A percentile compares a stretch with the other conserved stretches of the same genome.
Conservation (phyloP, 2,113 vertebrate genomes). For the Colius striatus region DNA sequence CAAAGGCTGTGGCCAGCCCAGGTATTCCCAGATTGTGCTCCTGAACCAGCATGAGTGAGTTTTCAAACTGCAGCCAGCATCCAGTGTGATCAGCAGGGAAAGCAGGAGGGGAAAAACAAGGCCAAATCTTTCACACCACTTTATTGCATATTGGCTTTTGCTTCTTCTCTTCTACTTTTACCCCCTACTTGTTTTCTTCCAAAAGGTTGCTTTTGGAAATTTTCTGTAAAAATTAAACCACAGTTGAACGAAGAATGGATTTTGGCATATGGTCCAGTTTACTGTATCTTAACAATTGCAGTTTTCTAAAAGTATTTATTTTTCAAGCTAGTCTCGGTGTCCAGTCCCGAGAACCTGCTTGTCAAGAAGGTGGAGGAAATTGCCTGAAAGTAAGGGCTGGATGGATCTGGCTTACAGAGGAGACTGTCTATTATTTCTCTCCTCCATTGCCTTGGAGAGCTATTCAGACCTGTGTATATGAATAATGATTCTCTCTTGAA, state of each 20-base stretch:
- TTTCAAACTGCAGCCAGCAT: not conserved
- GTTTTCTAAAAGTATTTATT: not conserved
- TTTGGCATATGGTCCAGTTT: not conserved
- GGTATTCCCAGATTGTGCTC: not conserved
- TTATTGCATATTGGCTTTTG: not conserved
- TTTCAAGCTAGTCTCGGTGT: not conserved
- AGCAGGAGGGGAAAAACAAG: not conserved
- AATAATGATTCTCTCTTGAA: not conserved
- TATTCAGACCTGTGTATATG: not conserved
- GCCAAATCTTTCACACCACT: not conserved
- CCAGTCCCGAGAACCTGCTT: not conserved
- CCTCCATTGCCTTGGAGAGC: not conserved
- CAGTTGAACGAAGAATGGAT: accelerated
- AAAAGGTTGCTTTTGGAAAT: not conserved
- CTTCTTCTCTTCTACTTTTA: not conserved
- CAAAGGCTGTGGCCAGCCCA: not conserved
- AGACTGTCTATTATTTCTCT: not conserved
- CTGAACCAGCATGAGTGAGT: not conserved
- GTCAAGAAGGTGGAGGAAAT: not conserved
- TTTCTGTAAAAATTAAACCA: not conserved
- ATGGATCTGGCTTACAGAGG: not conserved
- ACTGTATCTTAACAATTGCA: not conserved
- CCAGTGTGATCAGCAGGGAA: not conserved
- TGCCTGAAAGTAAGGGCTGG: not conserved
- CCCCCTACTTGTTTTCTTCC: not conserved